Base-by-base conservation (phyloP, 2,797 vertebrate genomes). In the Acanthurus leucopareius region DNA sequence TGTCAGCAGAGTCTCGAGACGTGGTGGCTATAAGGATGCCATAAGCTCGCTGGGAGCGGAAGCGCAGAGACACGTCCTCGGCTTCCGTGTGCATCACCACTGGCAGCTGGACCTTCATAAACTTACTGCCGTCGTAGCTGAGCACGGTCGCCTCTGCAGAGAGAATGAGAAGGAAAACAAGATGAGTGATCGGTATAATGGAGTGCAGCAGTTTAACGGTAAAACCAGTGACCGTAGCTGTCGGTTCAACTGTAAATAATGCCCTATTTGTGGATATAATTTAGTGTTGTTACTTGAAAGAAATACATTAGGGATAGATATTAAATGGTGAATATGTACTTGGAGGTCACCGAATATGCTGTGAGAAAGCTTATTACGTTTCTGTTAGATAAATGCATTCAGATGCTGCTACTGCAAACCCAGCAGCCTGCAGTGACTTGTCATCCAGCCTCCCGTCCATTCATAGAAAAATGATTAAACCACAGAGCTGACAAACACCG, bases 61-160 rank as follows among this genome's bases (percentile, higher is more conserved):
- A 99, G 65, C 98, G 94, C 82, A 99, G 91, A 3, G 97, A 98
- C 83, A 99, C 97, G 0, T 99, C 98, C 88, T 99, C 98, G 0
- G 98, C 98, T 72, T 99, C 98, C 0, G 98, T 99, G 84, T 98
- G 97, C 98, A 99, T 99, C 86, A 97, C 97, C 89, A 98, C 93
- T 0, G 98, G 97, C 75, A 99, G 96, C 85, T 99, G 97, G 86
- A 99, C 97, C 93, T 99, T 99, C 98, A 99, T 99, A 75, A 98
- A 99, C 96, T 99, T 99, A 57, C 97, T 98, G 90, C 98, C 98
- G 15, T 99, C 98, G 0, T 99, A 99, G 91, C 97, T 99, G 88
- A 99, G 94, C 85, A 99, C 93, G 0, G 98, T 99, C 38, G 98
- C 97, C 87, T 99, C 98, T 99, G 91, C 45, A 52, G 70, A 83